Conservation (phyloP, 37 sponge, comb jelly and placozoan species). For the Mnemiopsis leidyi region DNA sequence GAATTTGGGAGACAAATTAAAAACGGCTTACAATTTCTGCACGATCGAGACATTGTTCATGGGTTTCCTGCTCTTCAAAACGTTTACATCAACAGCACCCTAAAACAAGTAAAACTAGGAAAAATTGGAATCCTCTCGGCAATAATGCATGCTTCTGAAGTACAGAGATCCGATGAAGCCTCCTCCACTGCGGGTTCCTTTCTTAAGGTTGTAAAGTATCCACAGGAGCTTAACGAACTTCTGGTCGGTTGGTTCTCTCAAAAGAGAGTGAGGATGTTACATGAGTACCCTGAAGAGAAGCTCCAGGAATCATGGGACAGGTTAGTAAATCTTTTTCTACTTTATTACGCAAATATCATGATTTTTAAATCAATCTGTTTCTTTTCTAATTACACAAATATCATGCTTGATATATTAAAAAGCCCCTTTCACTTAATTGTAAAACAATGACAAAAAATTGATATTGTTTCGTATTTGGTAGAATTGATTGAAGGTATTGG, state of each 20-base stretch:
- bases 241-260: constrained; percentile 6
- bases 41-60: constrained; percentile 57
- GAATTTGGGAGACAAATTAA: constrained; percentile 63
- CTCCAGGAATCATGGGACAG: constrained; percentile 61
- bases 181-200: background rate
- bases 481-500: too few species aligned
- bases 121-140: constrained; percentile 41
- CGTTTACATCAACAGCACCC: constrained; percentile 1
- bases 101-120: constrained; percentile 14
- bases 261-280: constrained; percentile 12
- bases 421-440: too few species aligned
- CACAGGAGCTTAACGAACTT: background rate
- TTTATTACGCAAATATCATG: too few species aligned
- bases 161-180: background rate
- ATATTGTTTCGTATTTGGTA: too few species aligned
- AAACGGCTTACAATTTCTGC: background rate
- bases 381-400: too few species aligned
- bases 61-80: constrained; percentile 61
- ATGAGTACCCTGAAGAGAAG: constrained; percentile 40
- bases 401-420: too few species aligned
- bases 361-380: too few species aligned
- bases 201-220: background rate
- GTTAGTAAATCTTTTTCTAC: constrained; percentile 9
- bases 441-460: too few species aligned
- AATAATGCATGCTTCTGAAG: background rate